These are phyloP conservation scores for Callorhinus ursinus DNA, from an alignment of 2,113 vertebrate species.

Conservation along the genomic window DNA sequence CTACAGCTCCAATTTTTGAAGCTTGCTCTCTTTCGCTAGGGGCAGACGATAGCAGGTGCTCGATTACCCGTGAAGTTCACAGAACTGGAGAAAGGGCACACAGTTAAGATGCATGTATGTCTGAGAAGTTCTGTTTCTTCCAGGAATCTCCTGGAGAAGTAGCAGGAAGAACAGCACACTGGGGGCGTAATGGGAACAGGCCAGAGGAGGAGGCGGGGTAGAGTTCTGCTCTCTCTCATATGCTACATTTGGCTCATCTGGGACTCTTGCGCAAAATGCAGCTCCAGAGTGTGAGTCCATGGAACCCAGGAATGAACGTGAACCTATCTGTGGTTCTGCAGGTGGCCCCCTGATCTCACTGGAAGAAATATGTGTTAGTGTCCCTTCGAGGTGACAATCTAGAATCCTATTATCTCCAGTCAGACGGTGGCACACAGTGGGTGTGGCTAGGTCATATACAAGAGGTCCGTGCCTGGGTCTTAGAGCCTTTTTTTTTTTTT, in stretches of 20 bases:
- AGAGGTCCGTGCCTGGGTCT: background rate
- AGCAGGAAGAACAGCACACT: background rate
- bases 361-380: background rate
- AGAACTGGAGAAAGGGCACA: background rate
- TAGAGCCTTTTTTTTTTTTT: background rate
- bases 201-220: background rate
- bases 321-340: background rate
- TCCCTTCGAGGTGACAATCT: background rate
- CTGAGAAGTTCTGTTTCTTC: background rate
- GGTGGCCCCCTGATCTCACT: background rate
- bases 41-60: background rate
- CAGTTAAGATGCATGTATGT: background rate
- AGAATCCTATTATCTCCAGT: background rate
- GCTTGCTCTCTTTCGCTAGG: background rate
- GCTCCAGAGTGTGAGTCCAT: background rate
- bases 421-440: background rate
- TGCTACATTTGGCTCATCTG: fast-evolving
- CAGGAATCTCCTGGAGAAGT: background rate
- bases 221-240: background rate
- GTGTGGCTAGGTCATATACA: background rate
- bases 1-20: background rate
- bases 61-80: background rate
- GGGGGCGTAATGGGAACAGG: background rate
- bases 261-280: background rate
- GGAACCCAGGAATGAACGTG: background rate